Evolutionary conservation across 2,888 invertebrate species (phyloP).

Genomic region (Dorcus hopei): DNA sequence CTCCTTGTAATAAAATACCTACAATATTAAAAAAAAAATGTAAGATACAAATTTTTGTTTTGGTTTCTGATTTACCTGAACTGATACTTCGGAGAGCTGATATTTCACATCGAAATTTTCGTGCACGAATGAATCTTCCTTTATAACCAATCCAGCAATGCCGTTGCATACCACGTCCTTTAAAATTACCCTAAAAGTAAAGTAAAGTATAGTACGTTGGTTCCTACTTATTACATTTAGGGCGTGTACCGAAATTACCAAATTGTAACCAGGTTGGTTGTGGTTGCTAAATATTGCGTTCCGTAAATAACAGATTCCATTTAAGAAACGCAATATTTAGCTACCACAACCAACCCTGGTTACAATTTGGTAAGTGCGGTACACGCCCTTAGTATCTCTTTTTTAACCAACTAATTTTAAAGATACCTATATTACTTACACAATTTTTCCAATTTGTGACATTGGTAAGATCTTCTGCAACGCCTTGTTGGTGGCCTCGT

Average conservation of each 20-base stretch:
- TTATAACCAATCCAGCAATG: conserved; percentile 54
- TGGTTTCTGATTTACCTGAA: conserved; percentile 49
- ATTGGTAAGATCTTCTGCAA: conserved; percentile 42
- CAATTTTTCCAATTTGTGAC: conserved; percentile 40
- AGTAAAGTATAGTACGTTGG: background rate
- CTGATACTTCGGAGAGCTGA: conserved; percentile 53
- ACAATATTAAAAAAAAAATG: conserved; percentile 19
- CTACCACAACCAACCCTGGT: no score
- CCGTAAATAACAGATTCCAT: no score
- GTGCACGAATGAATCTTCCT: conserved; percentile 57
- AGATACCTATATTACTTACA: conserved; percentile 33
- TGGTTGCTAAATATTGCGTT: no score
- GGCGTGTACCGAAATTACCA: no score
- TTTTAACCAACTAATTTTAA: background rate
- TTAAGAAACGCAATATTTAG: no score
- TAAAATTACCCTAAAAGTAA: conserved; percentile 50
- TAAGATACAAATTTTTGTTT: background rate
- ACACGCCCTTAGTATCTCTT: background rate
- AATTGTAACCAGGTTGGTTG: no score
- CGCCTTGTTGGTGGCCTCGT: conserved; percentile 40
- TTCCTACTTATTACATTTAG: no score
- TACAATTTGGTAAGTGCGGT: no score
- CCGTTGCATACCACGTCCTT: conserved; percentile 57
- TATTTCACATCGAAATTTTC: conserved; percentile 58
- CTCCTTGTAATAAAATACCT: conserved; percentile 37